These are phyloP conservation scores for Drosophila suboccidentalis DNA, from an alignment of 2,888 invertebrate genomes.

Conservation along the genomic window DNA sequence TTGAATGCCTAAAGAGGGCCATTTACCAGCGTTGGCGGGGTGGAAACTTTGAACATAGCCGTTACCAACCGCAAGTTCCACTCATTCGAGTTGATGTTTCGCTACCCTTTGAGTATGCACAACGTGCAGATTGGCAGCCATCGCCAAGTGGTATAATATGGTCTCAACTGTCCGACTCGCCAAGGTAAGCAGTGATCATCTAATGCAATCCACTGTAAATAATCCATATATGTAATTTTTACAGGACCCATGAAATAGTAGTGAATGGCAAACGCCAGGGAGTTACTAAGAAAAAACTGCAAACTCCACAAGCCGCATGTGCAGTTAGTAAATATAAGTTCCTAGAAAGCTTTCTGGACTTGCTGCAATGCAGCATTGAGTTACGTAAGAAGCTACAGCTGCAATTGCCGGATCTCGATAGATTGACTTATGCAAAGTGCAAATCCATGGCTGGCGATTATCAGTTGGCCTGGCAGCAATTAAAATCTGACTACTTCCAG, in stretches of 20 bases:
- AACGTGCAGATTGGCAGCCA: constrained; percentile 85
- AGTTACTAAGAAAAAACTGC: constrained; percentile 88
- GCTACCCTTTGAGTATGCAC: constrained; percentile 85
- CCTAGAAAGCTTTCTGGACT: constrained; percentile 86
- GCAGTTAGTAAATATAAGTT: constrained; percentile 87
- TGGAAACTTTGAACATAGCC: constrained; percentile 20
- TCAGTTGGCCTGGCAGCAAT: constrained; percentile 85
- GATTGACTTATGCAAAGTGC: constrained; percentile 63
- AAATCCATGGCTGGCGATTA: constrained; percentile 80
- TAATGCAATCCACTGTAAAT: neutral
- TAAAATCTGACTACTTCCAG: constrained; percentile 87
- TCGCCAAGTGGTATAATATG: constrained; percentile 89
- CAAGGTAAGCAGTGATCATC: constrained; percentile 57
- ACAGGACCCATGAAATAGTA: constrained; percentile 89
- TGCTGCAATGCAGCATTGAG: constrained; percentile 83
- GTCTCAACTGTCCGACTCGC: constrained; percentile 86
- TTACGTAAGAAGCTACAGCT: constrained; percentile 48
- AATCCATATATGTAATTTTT: constrained; percentile 73
- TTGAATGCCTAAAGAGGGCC: constrained; percentile 87
- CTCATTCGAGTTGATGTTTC: constrained; percentile 58
- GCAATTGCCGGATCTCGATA: constrained; percentile 29
- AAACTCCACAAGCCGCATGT: constrained; percentile 85
- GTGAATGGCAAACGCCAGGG: constrained; percentile 93
- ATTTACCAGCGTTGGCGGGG: constrained; percentile 85
- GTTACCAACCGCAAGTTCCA: constrained; percentile 74